phyloP scores from a whole-genome alignment of 2,888 invertebrate species.

The Ypsolopha sequella region DNA sequence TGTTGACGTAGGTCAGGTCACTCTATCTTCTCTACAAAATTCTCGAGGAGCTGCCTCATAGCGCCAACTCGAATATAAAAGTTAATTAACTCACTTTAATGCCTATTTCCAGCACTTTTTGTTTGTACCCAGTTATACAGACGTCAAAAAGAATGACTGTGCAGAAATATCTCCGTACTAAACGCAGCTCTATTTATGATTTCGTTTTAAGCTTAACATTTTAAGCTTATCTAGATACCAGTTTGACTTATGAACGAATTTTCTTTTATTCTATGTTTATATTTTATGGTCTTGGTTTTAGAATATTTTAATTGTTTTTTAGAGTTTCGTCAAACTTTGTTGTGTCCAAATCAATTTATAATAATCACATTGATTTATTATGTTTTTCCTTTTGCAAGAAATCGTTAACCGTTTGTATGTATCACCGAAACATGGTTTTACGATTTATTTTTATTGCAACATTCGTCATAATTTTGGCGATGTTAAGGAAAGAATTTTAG shows the following conservation, averaged over 20 bases:
- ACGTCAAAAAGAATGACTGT: background rate
- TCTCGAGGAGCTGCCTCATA: background rate
- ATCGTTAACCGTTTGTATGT: too few relatives aligned
- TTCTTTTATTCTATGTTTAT: too few relatives aligned
- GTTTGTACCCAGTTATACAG: background rate
- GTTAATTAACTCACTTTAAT: slow-evolving; percentile 24
- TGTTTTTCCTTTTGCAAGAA: too few relatives aligned
- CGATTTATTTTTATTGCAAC: slow-evolving; percentile 25
- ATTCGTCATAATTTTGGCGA: slow-evolving; percentile 6
- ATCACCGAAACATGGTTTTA: slow-evolving; percentile 12
- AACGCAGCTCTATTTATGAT: background rate
- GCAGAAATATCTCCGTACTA: background rate
- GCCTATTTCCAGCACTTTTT: slow-evolving; percentile 9
- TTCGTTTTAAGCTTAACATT: too few relatives aligned
- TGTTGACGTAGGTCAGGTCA: background rate
- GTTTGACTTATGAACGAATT: too few relatives aligned
- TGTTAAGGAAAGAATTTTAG: background rate
- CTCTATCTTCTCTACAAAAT: background rate
- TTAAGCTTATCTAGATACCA: too few relatives aligned
- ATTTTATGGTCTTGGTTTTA: too few relatives aligned
- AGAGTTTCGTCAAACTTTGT: too few relatives aligned
- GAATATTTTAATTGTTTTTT: too few relatives aligned
- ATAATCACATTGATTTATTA: too few relatives aligned
- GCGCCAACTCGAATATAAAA: slow-evolving; percentile 26
- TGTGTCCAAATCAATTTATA: too few relatives aligned